Conservation (phyloP, 2,888 invertebrate genomes). For the Drosophila colorata region DNA sequence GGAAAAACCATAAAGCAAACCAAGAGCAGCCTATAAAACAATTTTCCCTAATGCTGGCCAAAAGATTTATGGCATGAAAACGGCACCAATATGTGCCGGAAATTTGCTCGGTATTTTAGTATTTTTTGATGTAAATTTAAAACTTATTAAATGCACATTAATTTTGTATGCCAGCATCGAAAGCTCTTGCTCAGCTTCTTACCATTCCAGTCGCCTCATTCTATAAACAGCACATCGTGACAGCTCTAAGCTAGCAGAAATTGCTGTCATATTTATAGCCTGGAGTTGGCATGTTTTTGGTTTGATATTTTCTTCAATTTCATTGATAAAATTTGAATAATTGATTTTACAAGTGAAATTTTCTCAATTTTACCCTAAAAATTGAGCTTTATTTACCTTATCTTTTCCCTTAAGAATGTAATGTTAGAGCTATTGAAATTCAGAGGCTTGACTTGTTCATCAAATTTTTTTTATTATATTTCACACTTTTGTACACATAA, state of each 20-base stretch:
- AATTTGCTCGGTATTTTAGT: slow-evolving; percentile 63
- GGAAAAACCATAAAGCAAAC: slow-evolving; percentile 11
- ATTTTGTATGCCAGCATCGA: slow-evolving; percentile 49
- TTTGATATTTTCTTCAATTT: slow-evolving; percentile 1
- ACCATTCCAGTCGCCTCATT: neutral
- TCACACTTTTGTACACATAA: slow-evolving; percentile 29
- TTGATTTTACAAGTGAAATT: neutral
- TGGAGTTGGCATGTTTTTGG: slow-evolving; percentile 27
- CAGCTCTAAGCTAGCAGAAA: slow-evolving; percentile 34
- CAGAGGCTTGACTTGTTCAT: slow-evolving; percentile 17
- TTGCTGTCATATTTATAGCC: slow-evolving; percentile 43
- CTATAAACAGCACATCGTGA: slow-evolving; percentile 5
- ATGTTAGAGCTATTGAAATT: slow-evolving; percentile 17
- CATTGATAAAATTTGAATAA: neutral
- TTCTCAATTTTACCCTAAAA: no score
- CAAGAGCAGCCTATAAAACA: slow-evolving; percentile 22
- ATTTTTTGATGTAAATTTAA: slow-evolving; percentile 58
- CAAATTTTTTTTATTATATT: slow-evolving; percentile 28
- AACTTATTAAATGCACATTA: slow-evolving; percentile 75
- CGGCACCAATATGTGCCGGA: slow-evolving; percentile 67
- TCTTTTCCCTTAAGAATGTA: no score
- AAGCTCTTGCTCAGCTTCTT: neutral
- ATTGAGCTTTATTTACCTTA: no score
- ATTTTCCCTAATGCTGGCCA: slow-evolving; percentile 13
- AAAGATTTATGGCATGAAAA: slow-evolving; percentile 64